Percentiles rank a stretch among this genome's conserved stretches.
phyloP scores from a whole-genome alignment of 2,113 vertebrate genomes.

The Agapornis roseicollis region DNA sequence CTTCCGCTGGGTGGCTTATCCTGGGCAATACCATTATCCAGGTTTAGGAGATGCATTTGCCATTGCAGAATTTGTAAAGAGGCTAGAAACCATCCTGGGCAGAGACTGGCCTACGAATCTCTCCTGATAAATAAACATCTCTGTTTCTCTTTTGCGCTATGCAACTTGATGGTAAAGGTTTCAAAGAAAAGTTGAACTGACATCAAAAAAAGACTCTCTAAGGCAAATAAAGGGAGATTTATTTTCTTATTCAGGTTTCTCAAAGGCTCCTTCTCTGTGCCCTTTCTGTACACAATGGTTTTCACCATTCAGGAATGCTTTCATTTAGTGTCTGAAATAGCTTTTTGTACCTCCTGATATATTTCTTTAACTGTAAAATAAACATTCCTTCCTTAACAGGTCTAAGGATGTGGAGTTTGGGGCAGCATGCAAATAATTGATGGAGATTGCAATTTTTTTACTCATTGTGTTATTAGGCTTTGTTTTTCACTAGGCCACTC shows the following conservation, averaged over 20 bases:
- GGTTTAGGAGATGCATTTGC: neutral
- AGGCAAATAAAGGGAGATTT: conserved; percentile 58
- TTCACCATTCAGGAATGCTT: conserved; percentile 54
- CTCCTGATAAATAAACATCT: conserved; percentile 52
- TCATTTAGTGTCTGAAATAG: conserved; percentile 42
- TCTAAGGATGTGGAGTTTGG: neutral
- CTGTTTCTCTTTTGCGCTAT: neutral
- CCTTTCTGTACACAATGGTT: neutral
- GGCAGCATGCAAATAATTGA: neutral
- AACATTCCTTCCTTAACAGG: neutral
- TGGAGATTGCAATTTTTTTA: neutral
- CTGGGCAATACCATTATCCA: neutral
- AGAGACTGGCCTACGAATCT: neutral
- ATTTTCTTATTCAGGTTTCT: conserved; percentile 56
- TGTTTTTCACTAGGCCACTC: neutral
- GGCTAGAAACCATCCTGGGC: neutral
- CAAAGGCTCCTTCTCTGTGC: conserved; percentile 42
- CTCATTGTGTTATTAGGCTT: neutral
- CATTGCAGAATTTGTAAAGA: neutral
- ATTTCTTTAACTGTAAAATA: conserved; percentile 4
- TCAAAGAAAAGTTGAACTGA: conserved; percentile 49
- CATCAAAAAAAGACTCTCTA: conserved; percentile 40
- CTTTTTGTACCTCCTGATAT: conserved; percentile 22
- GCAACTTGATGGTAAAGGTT: neutral
- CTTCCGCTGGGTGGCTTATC: neutral